A percentile compares a stretch with the other conserved stretches of the same genome.
These are phyloP conservation scores for Ophion costatus DNA, from an alignment of 2,888 invertebrate genomes.

Conservation along the genomic window DNA sequence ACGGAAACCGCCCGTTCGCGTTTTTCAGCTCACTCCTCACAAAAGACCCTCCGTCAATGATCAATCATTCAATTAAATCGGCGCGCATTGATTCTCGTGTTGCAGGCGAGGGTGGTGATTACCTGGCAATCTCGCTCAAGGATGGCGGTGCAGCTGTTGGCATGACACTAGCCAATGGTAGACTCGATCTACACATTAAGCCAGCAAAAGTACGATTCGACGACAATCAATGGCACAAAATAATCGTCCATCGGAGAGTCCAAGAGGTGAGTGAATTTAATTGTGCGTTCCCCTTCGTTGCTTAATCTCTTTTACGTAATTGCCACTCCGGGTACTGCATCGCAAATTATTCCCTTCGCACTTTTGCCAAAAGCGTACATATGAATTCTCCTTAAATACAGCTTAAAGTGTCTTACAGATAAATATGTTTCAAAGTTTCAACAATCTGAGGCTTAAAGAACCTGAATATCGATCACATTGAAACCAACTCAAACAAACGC, in stretches of 20 bases:
- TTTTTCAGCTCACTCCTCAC: slow-evolving; percentile 11
- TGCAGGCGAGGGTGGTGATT: slow-evolving; percentile 94
- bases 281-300: not conserved
- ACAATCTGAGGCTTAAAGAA: too few relatives aligned
- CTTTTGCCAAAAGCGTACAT: too few relatives aligned
- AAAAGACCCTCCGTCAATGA: slow-evolving; percentile 16
- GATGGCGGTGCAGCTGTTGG: slow-evolving; percentile 95
- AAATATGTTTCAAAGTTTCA: too few relatives aligned
- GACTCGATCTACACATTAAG: slow-evolving; percentile 95
- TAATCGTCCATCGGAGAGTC: slow-evolving; percentile 94
- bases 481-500: too few relatives aligned
- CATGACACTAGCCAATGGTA: slow-evolving; percentile 95
- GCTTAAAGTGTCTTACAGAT: too few relatives aligned
- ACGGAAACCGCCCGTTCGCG: not conserved
- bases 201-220: slow-evolving; percentile 95
- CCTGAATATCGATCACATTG: too few relatives aligned
- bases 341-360: not conserved
- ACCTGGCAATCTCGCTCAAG: slow-evolving; percentile 93
- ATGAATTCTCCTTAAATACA: too few relatives aligned
- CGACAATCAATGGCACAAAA: slow-evolving; percentile 98
- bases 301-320: not conserved
- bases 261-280: slow-evolving; percentile 90
- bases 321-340: not conserved
- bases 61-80: slow-evolving; percentile 41
- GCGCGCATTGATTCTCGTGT: slow-evolving; percentile 63